Base-by-base conservation (phyloP, 2,113 vertebrate genomes). In the Heterotis niloticus region DNA sequence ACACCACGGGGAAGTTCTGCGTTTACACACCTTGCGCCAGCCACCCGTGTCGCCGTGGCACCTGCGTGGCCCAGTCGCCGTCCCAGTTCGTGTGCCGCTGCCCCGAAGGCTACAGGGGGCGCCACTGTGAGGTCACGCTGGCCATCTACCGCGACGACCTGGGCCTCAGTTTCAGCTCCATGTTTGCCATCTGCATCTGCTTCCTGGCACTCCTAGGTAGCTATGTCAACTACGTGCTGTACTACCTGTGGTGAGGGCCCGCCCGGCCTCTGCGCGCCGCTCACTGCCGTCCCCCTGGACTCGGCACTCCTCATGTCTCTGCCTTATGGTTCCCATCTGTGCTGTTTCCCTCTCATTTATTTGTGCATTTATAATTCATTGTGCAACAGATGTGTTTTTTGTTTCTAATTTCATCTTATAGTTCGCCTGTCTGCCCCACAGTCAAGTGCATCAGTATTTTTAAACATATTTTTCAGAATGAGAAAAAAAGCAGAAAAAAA, bases 131-230 rank as follows among this genome's bases (percentile, higher is more conserved):
- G 81, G 84, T 93, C 18, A 88, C 91, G 0, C 89, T 96, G 87
- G 93, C 94, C 0, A 83, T 94, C 79, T 95, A 95, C 84, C 87
- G 89, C 20, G 93, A 91, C 69, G 94, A 96, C 0, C 90, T 92
- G 24, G 94, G 95, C 79, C 90, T 95, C 44, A 95, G 93, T 88
- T 95, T 96, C 89, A 95, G 92, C 88, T 96, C 94, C 34, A 90
- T 95, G 67, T 94, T 95, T 5, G 94, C 94, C 84, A 95, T 95
- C 88, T 94, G 93, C 34, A 88, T 96, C 88, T 95, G 94, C 89
- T 95, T 95, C 90, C 88, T 96, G 92, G 94, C 93, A 0, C 90
- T 96, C 59, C 83, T 95, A 88, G 94, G 95, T 96, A 94, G 83
- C 75, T 92, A 90, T 17, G 82, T 81, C 79, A 91, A 92, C 81